Base-by-base conservation (phyloP, 2,797 vertebrate species). In the Clarias fuscus region DNA sequence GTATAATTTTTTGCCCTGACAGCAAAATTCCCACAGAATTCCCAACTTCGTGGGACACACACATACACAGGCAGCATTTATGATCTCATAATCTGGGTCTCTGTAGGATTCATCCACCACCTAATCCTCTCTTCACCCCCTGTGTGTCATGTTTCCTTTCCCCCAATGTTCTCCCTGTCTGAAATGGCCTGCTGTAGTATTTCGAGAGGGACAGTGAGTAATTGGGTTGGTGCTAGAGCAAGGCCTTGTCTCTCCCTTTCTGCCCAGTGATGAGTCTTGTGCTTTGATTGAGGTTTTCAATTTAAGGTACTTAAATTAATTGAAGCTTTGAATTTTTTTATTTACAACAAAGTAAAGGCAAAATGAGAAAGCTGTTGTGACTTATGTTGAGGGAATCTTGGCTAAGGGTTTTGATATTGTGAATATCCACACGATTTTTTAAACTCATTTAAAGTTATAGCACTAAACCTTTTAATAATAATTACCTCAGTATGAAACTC, bases 241-340 rank as follows among this genome's bases (percentile, higher is more conserved):
- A 84, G 87, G 70, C 86, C 82, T 90, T 83, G 17, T 75, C 87
- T 92, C 67, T 67, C 43, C 22, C 67, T 79, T 77, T 86, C 77
- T 84, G 65, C 75, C 88, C 84, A 87, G 64, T 83, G 86, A 89
- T 89, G 87, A 84, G 91, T 86, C 88, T 77, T 90, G 85, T 43
- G 65, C 87, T 92, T 56, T 92, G 93, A 94, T 92, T 92, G 93
- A 94, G 92, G 91, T 94, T 95, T 95, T 95, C 96, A 96, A 96
- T 96, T 95, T 96, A 95, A 91, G 85, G 89, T 95, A 95, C 94
- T 97, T 96, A 96, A 93, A 96, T 96, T 96, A 96, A 96, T 93
- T 95, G 93, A 96, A 96, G 91, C 93, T 93, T 91, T 93, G 92
- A 96, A 96, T 95, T 95, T 92, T 94, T 95, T 94, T 96, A 95